Evolutionary conservation across 2,113 vertebrate species (phyloP).

Genomic region (Mola mola): DNA sequence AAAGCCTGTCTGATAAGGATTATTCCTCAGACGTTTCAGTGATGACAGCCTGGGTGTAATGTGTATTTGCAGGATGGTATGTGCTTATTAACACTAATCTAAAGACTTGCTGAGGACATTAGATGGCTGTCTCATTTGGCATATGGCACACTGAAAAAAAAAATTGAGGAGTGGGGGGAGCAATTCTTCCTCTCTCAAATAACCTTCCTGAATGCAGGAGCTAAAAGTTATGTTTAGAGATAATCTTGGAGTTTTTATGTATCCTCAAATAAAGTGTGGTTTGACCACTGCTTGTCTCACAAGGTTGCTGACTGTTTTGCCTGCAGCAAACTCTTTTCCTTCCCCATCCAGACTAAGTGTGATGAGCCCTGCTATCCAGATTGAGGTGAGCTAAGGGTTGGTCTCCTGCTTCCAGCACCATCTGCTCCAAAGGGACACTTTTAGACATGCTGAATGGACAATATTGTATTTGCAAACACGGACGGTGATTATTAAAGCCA

Average conservation of each 20-base stretch:
- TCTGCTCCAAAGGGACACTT: conserved; percentile 79
- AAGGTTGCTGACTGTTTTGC: conserved; percentile 57
- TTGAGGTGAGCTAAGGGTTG: conserved; percentile 76
- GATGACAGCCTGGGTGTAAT: conserved; percentile 56
- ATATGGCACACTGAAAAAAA: conserved; percentile 47
- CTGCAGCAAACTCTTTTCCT: conserved; percentile 64
- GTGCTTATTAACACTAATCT: conserved; percentile 72
- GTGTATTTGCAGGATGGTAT: conserved; percentile 51
- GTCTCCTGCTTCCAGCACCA: conserved; percentile 81
- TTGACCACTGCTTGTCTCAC: conserved; percentile 30
- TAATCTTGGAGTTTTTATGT: conserved; percentile 38
- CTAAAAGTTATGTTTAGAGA: conserved; percentile 26
- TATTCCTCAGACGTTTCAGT: conserved; percentile 78
- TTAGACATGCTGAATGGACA: conserved; percentile 81
- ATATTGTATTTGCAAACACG: conserved; percentile 65
- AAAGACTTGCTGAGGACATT: conserved; percentile 56
- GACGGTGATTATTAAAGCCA: conserved; percentile 63
- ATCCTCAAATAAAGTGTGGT: conserved; percentile 30
- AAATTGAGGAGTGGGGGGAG: conserved; percentile 1
- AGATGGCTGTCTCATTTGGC: conserved; percentile 43
- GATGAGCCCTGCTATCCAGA: conserved; percentile 72
- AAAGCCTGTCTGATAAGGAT: conserved; percentile 84
- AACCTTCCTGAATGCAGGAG: conserved; percentile 30
- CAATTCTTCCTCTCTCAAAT: conserved; percentile 32
- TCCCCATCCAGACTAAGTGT: conserved; percentile 49